Evolutionary conservation across 2,113 vertebrate genomes (phyloP), one percentile per base, ranked within the genome.

Genomic region (Amphiprion percula): DNA sequence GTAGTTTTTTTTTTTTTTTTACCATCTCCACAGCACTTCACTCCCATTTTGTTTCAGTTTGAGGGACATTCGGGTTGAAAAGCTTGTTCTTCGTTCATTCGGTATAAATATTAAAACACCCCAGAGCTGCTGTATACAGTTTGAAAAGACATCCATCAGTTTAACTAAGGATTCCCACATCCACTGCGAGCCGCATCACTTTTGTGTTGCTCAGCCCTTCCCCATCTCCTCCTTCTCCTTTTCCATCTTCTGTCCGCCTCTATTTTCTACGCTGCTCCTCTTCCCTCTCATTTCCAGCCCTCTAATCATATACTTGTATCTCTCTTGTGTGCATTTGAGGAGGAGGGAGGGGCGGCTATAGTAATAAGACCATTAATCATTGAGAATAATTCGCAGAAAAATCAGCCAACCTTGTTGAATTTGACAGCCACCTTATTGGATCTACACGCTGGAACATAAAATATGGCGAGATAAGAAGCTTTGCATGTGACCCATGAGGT

Each of bases 291-390:
- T 83, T 85, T 58, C 68, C 74, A 76, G 41, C 66, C 68, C 81
- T 80, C 84, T 85, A 90, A 90, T 87, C 81, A 79, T 65, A 80
- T 58, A 79, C 85, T 81, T 86, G 84, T 83, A 81, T 90, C 78
- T 90, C 77, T 89, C 78, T 76, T 68, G 90, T 82, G 83, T 88
- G 83, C 58, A 21, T 82, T 80, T 88, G 64, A 90, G 73, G 69
- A 70, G 80, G 78, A 68, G 79, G 79, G 78, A 71, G 79, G 82
- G 74, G 58, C 70, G 14, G 69, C 75, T 72, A 33, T 79, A 61
- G 79, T 90, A 92, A 91, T 90, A 91, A 88, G 86, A 87, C 77
- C 90, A 90, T 92, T 90, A 90, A 92, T 91, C 90, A 92, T 78
- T 87, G 62, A 68, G 75, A 90, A 90, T 90, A 85, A 90, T 90